Base-by-base conservation (phyloP, 2,113 vertebrate species). In the Triplophysa siluroides region DNA sequence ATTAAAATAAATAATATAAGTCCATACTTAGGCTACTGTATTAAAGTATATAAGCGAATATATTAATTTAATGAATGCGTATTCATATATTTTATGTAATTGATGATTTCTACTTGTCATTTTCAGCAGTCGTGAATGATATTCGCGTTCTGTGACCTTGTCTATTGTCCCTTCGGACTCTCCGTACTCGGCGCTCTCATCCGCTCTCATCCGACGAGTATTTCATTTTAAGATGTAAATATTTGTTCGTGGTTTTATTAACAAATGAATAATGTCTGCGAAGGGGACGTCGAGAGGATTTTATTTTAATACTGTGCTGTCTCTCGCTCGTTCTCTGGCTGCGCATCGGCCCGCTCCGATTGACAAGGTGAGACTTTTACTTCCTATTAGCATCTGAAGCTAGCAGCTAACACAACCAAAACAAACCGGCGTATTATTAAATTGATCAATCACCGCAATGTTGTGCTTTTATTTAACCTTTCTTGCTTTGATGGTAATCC, bases 271-370 rank as follows among this genome's bases (percentile, higher is more conserved):
- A 84, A 95, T 95, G 92, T 89, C 92, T 70, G 61, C 88, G 0
- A 84, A 85, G 81, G 88, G 91, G 11, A 89, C 88, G 11, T 83
- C 92, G 43, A 91, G 95, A 63, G 96, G 96, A 0, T 99, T 99
- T 85, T 99, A 98, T 85, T 97, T 99, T 85, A 96, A 94, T 87
- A 99, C 97, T 0, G 96, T 99, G 54, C 82, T 99, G 86, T 97
- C 96, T 0, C 81, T 99, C 87, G 95, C 97, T 6, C 95, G 97
- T 8, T 98, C 97, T 8, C 83, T 98, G 87, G 95, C 97, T 0
- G 95, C 95, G 80, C 96, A 98, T 90, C 93, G 87, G 63, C 95
- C 94, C 0, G 95, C 96, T 11, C 95, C 97, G 0, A 81, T 96
- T 86, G 96, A 98, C 19, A 98, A 99, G 95, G 97, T 98, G 91